Evolutionary conservation across 37 sponge, comb jelly and placozoan species (phyloP).

Genomic region (Mnemiopsis leidyi): DNA sequence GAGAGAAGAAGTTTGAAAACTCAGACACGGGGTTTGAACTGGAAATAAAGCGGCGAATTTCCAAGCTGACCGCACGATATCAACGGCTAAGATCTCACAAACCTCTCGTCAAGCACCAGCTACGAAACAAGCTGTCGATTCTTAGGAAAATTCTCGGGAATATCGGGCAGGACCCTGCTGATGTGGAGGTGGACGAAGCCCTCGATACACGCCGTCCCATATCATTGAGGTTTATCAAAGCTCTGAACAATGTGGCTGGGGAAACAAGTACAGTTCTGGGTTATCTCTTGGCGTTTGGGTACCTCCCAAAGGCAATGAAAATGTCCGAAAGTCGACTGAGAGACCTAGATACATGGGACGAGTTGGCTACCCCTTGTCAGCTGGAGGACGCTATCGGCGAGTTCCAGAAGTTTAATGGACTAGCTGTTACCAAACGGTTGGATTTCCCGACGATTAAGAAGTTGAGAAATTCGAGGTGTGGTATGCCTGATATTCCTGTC

Average conservation of each 20-base stretch:
- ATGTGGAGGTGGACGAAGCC: neutral
- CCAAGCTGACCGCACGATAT: neutral
- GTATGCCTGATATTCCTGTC: neutral
- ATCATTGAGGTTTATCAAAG: neutral
- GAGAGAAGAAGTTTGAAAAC: neutral
- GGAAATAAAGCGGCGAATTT: neutral
- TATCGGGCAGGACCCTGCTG: conserved; percentile 10
- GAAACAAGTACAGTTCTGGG: conserved; percentile 18
- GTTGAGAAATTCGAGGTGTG: neutral
- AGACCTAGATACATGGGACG: neutral
- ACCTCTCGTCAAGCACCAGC: conserved; percentile 1
- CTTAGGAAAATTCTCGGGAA: conserved; percentile 4
- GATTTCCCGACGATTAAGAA: neutral
- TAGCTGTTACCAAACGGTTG: neutral
- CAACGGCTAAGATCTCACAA: neutral
- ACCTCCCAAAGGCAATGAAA: neutral
- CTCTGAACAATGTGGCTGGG: conserved; percentile 33
- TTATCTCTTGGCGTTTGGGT: conserved; percentile 30
- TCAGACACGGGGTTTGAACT: neutral
- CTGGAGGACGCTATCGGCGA: neutral
- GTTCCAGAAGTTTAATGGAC: conserved; percentile 13
- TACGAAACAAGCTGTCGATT: conserved; percentile 5
- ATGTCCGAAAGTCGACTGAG: neutral
- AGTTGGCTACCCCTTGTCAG: neutral
- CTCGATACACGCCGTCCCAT: neutral